A percentile compares a stretch with the other conserved stretches of the same genome.
Evolutionary conservation across 1,140 invertebrate genomes (phyloP).

Genomic region (Cepaea nemoralis): DNA sequence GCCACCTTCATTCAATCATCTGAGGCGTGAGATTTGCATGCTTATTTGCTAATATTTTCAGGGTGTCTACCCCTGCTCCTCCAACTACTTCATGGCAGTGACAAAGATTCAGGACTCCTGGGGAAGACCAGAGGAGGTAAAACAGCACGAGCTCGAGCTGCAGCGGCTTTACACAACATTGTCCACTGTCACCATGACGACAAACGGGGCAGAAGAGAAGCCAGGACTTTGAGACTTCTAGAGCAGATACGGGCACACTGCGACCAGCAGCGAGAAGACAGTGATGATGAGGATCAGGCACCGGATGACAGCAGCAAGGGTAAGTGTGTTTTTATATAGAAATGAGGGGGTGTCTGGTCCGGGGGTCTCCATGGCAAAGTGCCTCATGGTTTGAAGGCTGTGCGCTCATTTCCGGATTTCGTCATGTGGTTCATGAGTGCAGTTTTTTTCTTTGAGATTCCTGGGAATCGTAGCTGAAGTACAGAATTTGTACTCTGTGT

Average conservation of each 20-base stretch:
- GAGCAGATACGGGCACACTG: constrained; percentile 71
- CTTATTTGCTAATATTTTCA: too few species aligned
- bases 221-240: constrained; percentile 78
- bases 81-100: constrained; percentile 84
- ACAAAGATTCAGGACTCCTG: constrained; percentile 68
- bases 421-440: too few species aligned
- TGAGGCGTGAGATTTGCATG: too few species aligned
- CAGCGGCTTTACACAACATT: constrained; percentile 90
- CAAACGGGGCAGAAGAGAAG: constrained; percentile 88
- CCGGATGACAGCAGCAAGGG: constrained; percentile 34
- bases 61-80: constrained; percentile 92
- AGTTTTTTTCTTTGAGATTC: too few species aligned
- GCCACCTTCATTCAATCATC: too few species aligned
- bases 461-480: too few species aligned
- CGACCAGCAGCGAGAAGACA: constrained; percentile 66
- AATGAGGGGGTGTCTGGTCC: too few species aligned
- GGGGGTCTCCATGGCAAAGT: too few species aligned
- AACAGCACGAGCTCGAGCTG: constrained; percentile 81
- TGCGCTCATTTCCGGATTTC: too few species aligned
- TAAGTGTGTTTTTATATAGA: background rate
- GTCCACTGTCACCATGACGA: constrained; percentile 90
- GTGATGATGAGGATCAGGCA: constrained; percentile 40
- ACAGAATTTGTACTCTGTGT: too few species aligned
- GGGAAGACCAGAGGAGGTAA: constrained; percentile 69
- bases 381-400: too few species aligned